Evolutionary conservation across 2,888 invertebrate species (phyloP).

Genomic region (Criorhina ranunculi): DNA sequence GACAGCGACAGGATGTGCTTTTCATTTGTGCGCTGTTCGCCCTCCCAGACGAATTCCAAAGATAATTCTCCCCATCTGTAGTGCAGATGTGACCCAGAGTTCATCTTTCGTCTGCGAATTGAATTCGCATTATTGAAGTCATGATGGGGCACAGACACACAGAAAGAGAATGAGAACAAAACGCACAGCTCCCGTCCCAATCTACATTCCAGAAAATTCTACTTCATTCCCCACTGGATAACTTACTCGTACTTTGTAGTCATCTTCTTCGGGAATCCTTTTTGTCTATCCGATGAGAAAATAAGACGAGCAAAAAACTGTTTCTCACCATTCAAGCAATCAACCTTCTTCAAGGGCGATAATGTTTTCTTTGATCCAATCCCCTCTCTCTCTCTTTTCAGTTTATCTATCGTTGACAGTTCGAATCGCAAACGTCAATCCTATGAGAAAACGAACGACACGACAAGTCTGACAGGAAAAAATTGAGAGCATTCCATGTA

Average conservation of each 20-base stretch:
- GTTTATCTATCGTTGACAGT: conserved; percentile 64
- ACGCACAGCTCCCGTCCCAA: conserved; percentile 41
- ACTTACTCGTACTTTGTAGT: conserved; percentile 66
- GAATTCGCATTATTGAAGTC: conserved; percentile 75
- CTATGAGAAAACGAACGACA: conserved; percentile 64
- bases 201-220: conserved; percentile 65
- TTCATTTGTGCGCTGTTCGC: conserved; percentile 59
- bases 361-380: conserved; percentile 49
- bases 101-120: conserved; percentile 76
- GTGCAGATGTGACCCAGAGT: conserved; percentile 76
- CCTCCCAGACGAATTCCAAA: conserved; percentile 67
- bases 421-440: conserved; percentile 73
- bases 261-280: conserved; percentile 65
- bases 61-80: conserved; percentile 72
- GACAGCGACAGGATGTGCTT: conserved; percentile 76
- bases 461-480: conserved; percentile 58
- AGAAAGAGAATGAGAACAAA: conserved; percentile 20
- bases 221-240: conserved; percentile 63
- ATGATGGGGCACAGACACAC: conserved; percentile 9
- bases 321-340: conserved; percentile 63
- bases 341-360: conserved; percentile 76
- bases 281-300: conserved; percentile 43
- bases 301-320: conserved; percentile 33
- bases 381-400: not conserved
- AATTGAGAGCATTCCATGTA: conserved; percentile 74